These are phyloP conservation scores for Hippocampus mohnikei DNA, from an alignment of 2,113 vertebrate species.

Conservation along the genomic window DNA sequence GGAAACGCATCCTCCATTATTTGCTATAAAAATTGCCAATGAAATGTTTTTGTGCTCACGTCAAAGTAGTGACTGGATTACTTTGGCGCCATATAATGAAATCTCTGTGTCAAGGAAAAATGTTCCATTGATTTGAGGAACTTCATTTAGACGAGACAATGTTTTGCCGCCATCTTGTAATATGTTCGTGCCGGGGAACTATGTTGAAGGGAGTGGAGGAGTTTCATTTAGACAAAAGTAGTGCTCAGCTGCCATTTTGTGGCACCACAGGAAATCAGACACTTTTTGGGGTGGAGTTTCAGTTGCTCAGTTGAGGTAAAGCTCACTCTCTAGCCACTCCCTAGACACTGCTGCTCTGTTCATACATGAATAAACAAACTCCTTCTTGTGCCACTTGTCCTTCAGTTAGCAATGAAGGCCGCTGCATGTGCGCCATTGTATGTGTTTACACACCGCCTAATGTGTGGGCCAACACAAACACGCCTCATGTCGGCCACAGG, in stretches of 20 bases:
- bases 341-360: constrained; percentile 21
- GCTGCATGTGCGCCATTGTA: constrained; percentile 10
- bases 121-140: neutral
- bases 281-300: no score
- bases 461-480: constrained; percentile 19
- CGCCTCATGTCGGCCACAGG: neutral
- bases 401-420: constrained; percentile 12
- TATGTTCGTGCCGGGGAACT: no score
- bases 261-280: neutral
- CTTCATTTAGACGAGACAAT: neutral
- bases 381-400: constrained; percentile 27
- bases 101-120: neutral
- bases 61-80: neutral
- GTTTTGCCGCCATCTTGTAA: no score
- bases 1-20: constrained; percentile 1
- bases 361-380: constrained; percentile 25
- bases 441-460: neutral
- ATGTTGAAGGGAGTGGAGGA: no score
- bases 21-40: constrained; percentile 6
- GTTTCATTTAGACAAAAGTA: no score
- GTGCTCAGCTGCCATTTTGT: neutral
- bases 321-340: no score
- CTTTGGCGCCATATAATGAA: neutral
- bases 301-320: no score
- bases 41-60: no score